These are phyloP conservation scores for Pomacea canaliculata DNA, from an alignment of 2,888 invertebrate species.

Conservation along the genomic window DNA sequence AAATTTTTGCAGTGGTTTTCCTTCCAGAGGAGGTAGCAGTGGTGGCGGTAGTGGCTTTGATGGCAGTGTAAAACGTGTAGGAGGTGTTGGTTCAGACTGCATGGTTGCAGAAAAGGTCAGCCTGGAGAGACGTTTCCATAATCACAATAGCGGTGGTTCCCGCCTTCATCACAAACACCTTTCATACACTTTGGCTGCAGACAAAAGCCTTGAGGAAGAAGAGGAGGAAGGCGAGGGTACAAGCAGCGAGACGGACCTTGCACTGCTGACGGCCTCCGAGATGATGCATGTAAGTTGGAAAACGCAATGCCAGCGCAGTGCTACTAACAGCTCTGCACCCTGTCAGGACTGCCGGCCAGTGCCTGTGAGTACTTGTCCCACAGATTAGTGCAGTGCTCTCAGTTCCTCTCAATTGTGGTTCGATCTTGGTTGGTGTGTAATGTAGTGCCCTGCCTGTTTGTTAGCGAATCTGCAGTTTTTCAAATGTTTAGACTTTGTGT, in stretches of 20 bases:
- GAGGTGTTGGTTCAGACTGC: not conserved
- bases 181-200: not conserved
- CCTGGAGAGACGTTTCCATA: not conserved
- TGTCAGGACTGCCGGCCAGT: constrained; percentile 51
- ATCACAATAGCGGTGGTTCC: not conserved
- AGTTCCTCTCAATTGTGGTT: too few species aligned
- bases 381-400: not conserved
- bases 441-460: not conserved
- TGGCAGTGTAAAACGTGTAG: not conserved
- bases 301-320: constrained; percentile 40
- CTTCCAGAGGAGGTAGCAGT: not conserved
- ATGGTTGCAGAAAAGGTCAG: not conserved
- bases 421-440: not conserved
- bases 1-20: constrained; percentile 7
- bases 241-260: constrained; percentile 20
- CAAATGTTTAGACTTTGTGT: not conserved
- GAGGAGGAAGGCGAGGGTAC: not conserved
- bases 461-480: not conserved
- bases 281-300: constrained; percentile 62
- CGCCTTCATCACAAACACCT: not conserved
- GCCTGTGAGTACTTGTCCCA: constrained; percentile 49
- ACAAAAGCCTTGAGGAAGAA: not conserved
- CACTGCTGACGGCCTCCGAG: constrained; percentile 49
- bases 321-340: constrained; percentile 36
- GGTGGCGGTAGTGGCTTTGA: constrained; percentile 10